Evolutionary conservation across 1,140 invertebrate genomes (phyloP).

Genomic region (Heliconius hewitsoni): DNA sequence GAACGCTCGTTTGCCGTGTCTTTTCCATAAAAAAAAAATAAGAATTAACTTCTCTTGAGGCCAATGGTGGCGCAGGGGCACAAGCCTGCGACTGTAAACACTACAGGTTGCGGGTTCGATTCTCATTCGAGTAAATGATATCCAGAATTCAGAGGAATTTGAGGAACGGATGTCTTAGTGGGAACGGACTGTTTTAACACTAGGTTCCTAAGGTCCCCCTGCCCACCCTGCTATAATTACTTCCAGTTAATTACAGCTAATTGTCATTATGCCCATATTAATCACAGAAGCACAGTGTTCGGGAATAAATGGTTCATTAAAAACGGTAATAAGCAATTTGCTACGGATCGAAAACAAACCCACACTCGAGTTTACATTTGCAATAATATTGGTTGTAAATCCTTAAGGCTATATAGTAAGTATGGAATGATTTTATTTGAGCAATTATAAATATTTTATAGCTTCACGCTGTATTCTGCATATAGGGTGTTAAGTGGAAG

Average conservation of each 20-base stretch:
- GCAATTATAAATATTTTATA: not conserved
- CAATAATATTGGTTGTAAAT: not conserved
- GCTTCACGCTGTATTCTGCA: no score
- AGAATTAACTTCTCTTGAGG: no score
- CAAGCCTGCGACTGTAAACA: no score
- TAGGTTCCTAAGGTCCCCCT: no score
- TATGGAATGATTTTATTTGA: not conserved
- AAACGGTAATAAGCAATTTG: conserved; percentile 24
- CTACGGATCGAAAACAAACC: conserved; percentile 16
- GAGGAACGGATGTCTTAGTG: no score
- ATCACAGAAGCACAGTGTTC: conserved; percentile 13
- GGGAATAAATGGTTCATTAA: conserved; percentile 25
- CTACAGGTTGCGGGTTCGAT: no score
- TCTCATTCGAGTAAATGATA: no score
- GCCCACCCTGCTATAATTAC: not conserved
- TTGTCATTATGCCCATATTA: conserved; percentile 7
- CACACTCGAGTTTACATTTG: not conserved
- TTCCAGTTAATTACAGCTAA: conserved; percentile 11
- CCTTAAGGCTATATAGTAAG: conserved; percentile 11
- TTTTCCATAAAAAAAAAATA: no score
- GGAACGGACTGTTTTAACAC: accelerated
- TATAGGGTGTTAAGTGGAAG: no score
- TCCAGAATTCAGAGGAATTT: no score
- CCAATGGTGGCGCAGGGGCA: no score
- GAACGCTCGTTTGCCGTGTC: no score